Base-by-base conservation (phyloP, 2,113 vertebrate species). In the Cercocebus atys region DNA sequence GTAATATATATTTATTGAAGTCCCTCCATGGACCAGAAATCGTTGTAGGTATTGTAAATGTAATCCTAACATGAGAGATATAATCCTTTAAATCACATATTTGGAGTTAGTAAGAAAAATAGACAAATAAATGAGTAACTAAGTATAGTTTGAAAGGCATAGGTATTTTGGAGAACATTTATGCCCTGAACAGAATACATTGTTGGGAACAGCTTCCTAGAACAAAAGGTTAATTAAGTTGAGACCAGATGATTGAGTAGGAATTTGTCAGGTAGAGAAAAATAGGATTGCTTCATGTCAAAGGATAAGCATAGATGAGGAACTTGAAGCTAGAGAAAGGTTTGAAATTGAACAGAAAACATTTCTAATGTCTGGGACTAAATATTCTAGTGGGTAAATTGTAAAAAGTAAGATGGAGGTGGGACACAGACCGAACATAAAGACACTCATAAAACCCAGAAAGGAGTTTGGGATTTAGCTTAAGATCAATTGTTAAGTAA, bases 151-250 rank as follows among this genome's bases (percentile, higher is more conserved):
- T 73, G 30, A 96, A 40, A 66, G 13, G 6, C 52, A 13, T 35
- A 32, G 38, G 40, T 68, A 68, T 83, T 90, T 23, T 64, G 59
- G 30, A 22, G 23, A 64, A 50, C n/a, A 82, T n/a, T 78, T 92
- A 92, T 75, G 45, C 2, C 23, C 18, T 73, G 86, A 89, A 89
- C 45, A 83, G 76, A 90, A 59, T 87, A 87, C 66, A 4, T 61
- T 32, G 23, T 38, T 64, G 27, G 52, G 8, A 5, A 16, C 40
- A 82, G 23, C 23, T 92, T 92, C 88, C 59, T 78, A 87, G 50
- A 93, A 76, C 13, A 82, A 95, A 97, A 82, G 30, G n/a, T 92
- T 81, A 82, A 86, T 93, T 76, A 76, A 50, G 20, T 57, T 81
- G 79, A 97, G 72, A 30, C 43, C 32, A 78, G 27, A 89, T 59